Evolutionary conservation across 2,113 vertebrate species (phyloP).

Genomic region (Phalacrocorax pelagicus): DNA sequence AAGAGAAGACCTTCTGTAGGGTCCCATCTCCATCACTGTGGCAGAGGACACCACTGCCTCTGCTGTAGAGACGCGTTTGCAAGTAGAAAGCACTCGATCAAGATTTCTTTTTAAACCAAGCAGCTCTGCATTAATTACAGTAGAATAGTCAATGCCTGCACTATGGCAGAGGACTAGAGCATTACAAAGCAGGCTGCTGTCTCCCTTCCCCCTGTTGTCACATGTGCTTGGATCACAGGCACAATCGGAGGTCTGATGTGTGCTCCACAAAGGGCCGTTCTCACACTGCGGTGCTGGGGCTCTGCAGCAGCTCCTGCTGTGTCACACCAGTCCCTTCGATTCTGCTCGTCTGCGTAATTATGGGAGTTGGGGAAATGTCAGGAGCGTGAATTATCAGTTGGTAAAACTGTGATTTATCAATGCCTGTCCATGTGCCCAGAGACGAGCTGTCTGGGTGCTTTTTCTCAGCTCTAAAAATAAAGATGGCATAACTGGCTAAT

Average conservation of each 20-base stretch:
- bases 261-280: constrained; percentile 40
- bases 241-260: constrained; percentile 20
- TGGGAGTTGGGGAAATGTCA: constrained; percentile 7
- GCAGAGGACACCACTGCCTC: neutral
- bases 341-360: neutral
- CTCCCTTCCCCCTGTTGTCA: constrained; percentile 44
- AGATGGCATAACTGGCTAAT: constrained; percentile 43
- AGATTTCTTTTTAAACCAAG: constrained; percentile 24
- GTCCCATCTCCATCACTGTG: neutral
- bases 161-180: constrained; percentile 31
- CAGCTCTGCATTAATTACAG: constrained; percentile 66
- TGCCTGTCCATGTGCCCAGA: constrained; percentile 8
- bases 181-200: constrained; percentile 62
- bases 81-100: neutral
- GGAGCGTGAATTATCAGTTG: constrained; percentile 31
- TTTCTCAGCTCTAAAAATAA: constrained; percentile 61
- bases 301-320: constrained; percentile 27
- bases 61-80: neutral
- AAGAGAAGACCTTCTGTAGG: neutral
- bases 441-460: constrained; percentile 11
- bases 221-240: constrained; percentile 23
- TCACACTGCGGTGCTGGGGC: neutral
- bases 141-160: constrained; percentile 59
- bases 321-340: constrained; percentile 26
- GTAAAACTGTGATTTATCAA: constrained; percentile 31